These are phyloP conservation scores for Mongoloraphidia duomilia DNA, from an alignment of 2,888 invertebrate species.

Conservation along the genomic window DNA sequence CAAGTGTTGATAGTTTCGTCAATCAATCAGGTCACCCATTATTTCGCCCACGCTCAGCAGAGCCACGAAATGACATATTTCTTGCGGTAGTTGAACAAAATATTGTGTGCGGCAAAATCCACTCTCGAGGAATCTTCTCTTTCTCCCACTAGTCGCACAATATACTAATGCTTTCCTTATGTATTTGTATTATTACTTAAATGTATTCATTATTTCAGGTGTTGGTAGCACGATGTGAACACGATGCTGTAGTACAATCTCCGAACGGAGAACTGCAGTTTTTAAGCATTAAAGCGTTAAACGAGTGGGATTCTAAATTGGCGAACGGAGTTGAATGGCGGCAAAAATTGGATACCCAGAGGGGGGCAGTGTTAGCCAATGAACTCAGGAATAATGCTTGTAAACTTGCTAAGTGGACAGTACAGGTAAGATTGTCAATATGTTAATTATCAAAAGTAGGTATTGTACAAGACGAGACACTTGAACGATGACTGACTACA, in stretches of 20 bases:
- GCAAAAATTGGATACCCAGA: constrained; percentile 91
- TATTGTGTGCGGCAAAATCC: too few relatives aligned
- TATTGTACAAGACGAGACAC: too few relatives aligned
- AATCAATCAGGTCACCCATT: too few relatives aligned
- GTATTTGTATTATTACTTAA: too few relatives aligned
- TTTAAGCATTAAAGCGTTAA: constrained; percentile 90
- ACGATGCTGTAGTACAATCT: constrained; percentile 84
- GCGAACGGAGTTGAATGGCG: constrained; percentile 98
- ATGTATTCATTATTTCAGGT: constrained; percentile 31
- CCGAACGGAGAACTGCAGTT: constrained; percentile 84
- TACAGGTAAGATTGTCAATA: constrained; percentile 63
- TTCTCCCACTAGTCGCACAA: too few relatives aligned
- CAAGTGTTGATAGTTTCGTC: too few relatives aligned
- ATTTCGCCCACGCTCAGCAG: too few relatives aligned
- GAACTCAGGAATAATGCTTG: constrained; percentile 98
- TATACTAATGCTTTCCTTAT: too few relatives aligned
- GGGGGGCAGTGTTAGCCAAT: constrained; percentile 95
- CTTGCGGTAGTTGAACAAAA: too few relatives aligned
- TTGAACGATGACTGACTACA: too few relatives aligned
- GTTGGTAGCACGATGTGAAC: constrained; percentile 88
- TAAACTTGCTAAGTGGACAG: constrained; percentile 98
- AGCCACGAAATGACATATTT: too few relatives aligned
- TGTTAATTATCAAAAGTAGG: neutral
- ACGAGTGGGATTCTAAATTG: constrained; percentile 96
- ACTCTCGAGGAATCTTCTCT: too few relatives aligned